Percentiles rank a stretch among this genome's conserved stretches.
phyloP scores from a whole-genome alignment of 2,113 vertebrate genomes.

The Grammomys dolichurus region DNA sequence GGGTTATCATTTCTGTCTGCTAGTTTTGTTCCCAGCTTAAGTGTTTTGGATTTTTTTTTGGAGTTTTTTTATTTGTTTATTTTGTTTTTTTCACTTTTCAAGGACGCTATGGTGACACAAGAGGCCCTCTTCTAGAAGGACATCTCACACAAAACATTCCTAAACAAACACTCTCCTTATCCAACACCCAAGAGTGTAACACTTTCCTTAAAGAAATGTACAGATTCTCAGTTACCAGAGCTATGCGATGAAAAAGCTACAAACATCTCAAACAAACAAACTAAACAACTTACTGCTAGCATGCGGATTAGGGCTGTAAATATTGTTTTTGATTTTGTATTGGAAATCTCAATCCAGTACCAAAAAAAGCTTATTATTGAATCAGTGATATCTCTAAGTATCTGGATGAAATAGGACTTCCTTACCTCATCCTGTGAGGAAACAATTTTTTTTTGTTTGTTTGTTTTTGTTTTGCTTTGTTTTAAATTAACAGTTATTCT shows the following conservation, averaged over 20 bases:
- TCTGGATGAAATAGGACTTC: neutral
- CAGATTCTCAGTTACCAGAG: neutral
- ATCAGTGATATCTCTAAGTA: neutral
- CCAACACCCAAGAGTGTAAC: neutral
- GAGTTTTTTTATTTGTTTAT: too few species aligned
- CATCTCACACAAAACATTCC: constrained; percentile 46
- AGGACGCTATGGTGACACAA: neutral
- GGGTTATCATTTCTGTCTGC: neutral
- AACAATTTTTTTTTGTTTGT: neutral
- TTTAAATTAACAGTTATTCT: neutral
- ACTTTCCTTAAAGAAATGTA: neutral
- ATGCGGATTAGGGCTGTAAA: too few species aligned
- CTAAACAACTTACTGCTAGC: too few species aligned
- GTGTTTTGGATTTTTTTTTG: too few species aligned
- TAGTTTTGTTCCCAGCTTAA: neutral
- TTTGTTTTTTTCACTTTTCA: neutral
- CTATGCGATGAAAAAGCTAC: neutral
- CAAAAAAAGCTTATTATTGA: neutral
- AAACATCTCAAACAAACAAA: too few species aligned
- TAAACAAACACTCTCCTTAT: neutral
- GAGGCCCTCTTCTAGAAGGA: neutral
- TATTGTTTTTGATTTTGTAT: too few species aligned
- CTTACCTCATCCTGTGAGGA: neutral
- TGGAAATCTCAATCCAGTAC: too few species aligned
- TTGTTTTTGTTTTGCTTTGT: neutral